Base-by-base conservation (phyloP, 2,797 vertebrate species). In the Poecilia picta region DNA sequence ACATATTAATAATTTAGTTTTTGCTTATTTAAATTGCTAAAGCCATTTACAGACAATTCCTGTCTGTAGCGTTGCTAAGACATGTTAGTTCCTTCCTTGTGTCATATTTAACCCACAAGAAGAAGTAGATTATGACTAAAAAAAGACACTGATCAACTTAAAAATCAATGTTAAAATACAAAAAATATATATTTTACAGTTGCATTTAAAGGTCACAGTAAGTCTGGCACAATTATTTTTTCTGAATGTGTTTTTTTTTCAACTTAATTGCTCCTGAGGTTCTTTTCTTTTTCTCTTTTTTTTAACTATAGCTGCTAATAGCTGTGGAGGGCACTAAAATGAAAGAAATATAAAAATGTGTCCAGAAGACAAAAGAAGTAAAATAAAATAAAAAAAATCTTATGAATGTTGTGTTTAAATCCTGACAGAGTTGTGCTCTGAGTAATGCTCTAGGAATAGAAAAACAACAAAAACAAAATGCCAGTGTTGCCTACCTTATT, bases 401-500 rank as follows among this genome's bases (percentile, higher is more conserved):
- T 57, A 83, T 81, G 20, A 75, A 72, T 78, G 49, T 73, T 64
- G 70, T 59, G 31, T 87, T 77, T 76, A 79, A 80, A 77, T 90
- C 79, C 85, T 78, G 72, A 82, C 72, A 80, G 83, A 85, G 91
- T 95, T 86, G 43, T 80, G 74, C 76, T 86, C 81, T 81, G 70
- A 77, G 75, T 76, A 82, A 88, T 81, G 73, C 80, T 85, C 70
- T 75, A 87, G 80, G 78, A 85, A 68, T 39, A 41, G 36, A 79
- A 85, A 83, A 76, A 57, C 31, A 76, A 57, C 73, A 87, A 91
- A 91, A 87, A 85, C 76, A 78, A 95, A 92, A 94, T 85, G 91
- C 92, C 96, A 96, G 96, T 95, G 91, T 93, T 85, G 89, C 94
- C 95, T 94, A 95, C 92, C 89, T 87, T 85, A 92, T 89, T 91